phyloP scores from a whole-genome alignment of 2,797 vertebrate species.

The Sebastes diploproa region DNA sequence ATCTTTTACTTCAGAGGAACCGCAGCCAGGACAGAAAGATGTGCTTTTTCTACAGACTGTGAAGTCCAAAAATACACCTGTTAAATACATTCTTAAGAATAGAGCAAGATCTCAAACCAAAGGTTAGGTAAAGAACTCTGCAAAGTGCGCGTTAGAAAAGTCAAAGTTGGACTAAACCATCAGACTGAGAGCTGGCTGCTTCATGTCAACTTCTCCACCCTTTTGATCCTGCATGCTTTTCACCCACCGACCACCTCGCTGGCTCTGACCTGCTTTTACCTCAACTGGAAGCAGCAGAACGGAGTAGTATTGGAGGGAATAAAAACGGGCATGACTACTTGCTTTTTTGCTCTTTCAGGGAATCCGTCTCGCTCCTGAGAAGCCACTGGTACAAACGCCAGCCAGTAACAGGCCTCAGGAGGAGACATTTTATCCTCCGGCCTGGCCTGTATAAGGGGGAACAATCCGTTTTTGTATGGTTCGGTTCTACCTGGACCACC shows the following conservation, averaged over 20 bases:
- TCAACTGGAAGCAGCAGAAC: constrained; percentile 18
- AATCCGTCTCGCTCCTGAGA: constrained; percentile 24
- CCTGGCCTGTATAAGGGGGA: constrained; percentile 27
- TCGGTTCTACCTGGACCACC: constrained; percentile 20
- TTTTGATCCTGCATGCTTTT: constrained; percentile 4
- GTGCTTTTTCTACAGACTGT: background rate
- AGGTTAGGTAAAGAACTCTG: background rate
- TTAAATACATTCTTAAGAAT: background rate
- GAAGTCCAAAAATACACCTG: background rate
- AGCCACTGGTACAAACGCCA: constrained; percentile 8
- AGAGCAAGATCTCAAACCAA: background rate
- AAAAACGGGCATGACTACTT: constrained; percentile 24
- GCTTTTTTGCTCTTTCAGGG: constrained; percentile 23
- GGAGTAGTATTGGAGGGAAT: background rate
- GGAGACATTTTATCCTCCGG: constrained; percentile 48
- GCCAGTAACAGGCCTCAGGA: constrained; percentile 39
- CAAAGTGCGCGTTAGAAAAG: background rate
- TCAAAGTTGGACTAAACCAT: background rate
- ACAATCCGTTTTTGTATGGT: constrained; percentile 40
- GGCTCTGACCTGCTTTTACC: constrained; percentile 47
- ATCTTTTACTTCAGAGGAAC: background rate
- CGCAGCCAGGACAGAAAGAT: background rate
- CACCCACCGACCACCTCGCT: constrained; percentile 12
- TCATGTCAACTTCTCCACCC: background rate
- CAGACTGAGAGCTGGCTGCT: background rate